Conservation (phyloP, 2,797 vertebrate species). For the Spatula versicolor region DNA sequence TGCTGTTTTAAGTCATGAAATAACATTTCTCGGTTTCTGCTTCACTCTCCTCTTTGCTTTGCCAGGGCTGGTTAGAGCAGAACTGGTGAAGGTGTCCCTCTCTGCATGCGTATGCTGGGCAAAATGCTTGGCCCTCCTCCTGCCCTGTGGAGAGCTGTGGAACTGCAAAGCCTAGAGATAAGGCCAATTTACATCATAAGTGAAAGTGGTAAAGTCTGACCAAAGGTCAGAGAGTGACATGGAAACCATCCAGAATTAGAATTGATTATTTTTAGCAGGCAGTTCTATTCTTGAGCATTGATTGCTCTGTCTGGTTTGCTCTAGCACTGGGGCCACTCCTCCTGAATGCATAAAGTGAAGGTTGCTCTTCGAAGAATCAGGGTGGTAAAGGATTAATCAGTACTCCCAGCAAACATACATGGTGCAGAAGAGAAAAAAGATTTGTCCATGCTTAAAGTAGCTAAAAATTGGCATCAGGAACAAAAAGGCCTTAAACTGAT, state of each 20-base stretch:
- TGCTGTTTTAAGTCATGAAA: neutral
- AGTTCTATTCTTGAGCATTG: neutral
- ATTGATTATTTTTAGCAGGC: neutral
- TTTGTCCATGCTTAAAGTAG: slow-evolving; percentile 24
- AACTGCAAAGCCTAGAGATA: neutral
- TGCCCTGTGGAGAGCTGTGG: neutral
- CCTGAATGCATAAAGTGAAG: neutral
- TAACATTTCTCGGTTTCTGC: neutral
- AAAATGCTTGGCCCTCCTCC: neutral
- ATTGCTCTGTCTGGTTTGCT: neutral
- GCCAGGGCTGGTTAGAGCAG: neutral
- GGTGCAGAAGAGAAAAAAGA: slow-evolving; percentile 18
- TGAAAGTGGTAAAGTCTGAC: neutral
- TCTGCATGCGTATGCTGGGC: neutral
- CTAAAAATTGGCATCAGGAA: slow-evolving; percentile 36
- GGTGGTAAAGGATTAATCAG: neutral
- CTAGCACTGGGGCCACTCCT: neutral
- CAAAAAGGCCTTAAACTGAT: slow-evolving; percentile 35
- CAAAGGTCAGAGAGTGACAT: neutral
- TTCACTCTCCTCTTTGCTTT: neutral
- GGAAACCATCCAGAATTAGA: neutral
- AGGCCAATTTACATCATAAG: neutral
- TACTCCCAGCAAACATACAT: neutral
- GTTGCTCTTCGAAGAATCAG: neutral
- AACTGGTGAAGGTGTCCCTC: neutral